These are phyloP conservation scores for Ancistrus triradiatus DNA, from an alignment of 2,113 vertebrate genomes.

Conservation along the genomic window DNA sequence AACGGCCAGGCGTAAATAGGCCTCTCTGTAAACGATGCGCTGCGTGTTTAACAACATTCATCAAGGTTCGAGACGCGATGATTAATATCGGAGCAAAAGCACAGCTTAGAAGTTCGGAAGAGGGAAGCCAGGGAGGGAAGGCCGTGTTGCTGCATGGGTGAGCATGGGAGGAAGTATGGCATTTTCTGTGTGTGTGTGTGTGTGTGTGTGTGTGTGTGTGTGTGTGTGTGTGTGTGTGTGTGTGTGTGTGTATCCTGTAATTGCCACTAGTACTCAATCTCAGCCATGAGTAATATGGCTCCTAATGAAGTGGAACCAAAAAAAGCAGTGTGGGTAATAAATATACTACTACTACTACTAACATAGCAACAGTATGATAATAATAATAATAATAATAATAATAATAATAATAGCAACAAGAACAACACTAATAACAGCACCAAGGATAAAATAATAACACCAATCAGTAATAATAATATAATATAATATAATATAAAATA, in stretches of 20 bases:
- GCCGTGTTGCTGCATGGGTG: conserved; percentile 36
- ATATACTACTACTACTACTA: no score
- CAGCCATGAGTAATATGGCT: conserved; percentile 55
- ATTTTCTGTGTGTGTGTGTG: conserved; percentile 17
- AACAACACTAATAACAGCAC: no score
- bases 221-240: conserved; percentile 10
- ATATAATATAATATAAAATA: no score
- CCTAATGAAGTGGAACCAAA: conserved; percentile 46
- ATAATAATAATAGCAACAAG: no score
- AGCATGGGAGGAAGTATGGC: background rate
- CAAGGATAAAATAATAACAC: no score
- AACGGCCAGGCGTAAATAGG: conserved; percentile 20
- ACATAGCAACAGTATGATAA: background rate
- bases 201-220: conserved; percentile 9
- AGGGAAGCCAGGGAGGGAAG: conserved; percentile 53
- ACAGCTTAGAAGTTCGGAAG: conserved; percentile 60
- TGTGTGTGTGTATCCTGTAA: conserved; percentile 24
- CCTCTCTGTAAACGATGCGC: conserved; percentile 50
- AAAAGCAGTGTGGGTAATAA: conserved; percentile 25
- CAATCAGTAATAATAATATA: no score
- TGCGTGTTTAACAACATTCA: conserved; percentile 60
- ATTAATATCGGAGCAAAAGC: conserved; percentile 65
- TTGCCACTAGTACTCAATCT: conserved; percentile 34
- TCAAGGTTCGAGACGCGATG: conserved; percentile 69
- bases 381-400: background rate